A percentile compares a stretch with the other conserved stretches of the same genome.
These are phyloP conservation scores for Hyperopisus bebe DNA, from an alignment of 2,113 vertebrate genomes.

Conservation along the genomic window DNA sequence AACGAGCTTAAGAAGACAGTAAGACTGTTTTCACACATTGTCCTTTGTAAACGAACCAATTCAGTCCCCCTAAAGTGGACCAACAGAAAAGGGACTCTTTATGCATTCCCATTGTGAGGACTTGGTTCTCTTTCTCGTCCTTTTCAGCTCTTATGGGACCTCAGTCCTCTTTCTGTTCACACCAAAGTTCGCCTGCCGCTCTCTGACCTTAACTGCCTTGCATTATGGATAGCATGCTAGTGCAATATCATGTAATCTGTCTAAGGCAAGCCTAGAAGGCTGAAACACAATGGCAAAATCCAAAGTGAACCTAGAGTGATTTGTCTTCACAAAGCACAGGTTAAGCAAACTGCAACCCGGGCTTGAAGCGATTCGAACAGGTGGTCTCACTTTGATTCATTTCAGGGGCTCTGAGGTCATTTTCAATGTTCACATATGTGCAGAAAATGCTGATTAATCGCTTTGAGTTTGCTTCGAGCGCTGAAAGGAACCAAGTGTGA, in stretches of 20 bases:
- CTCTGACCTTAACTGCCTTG: not conserved
- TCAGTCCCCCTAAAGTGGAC: not conserved
- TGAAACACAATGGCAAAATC: not conserved
- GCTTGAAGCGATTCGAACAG: no score
- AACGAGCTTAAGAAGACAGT: not conserved
- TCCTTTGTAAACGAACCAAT: not conserved
- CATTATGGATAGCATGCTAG: not conserved
- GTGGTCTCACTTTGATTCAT: no score
- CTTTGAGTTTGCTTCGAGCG: no score
- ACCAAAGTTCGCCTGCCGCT: not conserved
- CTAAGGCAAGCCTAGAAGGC: not conserved
- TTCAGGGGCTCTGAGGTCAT: no score
- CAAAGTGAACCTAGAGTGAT: not conserved
- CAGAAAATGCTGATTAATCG: no score
- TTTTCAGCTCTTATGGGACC: not conserved
- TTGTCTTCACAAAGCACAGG: not conserved
- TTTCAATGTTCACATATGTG: no score
- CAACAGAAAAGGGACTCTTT: not conserved
- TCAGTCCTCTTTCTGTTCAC: not conserved
- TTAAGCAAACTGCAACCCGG: no score
- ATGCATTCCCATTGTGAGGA: not conserved
- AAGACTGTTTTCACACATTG: not conserved
- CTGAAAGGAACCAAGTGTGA: no score
- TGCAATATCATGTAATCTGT: not conserved
- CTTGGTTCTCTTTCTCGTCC: not conserved